Conservation (phyloP, 2,888 invertebrate genomes). For the Drosophila nigricruria region DNA sequence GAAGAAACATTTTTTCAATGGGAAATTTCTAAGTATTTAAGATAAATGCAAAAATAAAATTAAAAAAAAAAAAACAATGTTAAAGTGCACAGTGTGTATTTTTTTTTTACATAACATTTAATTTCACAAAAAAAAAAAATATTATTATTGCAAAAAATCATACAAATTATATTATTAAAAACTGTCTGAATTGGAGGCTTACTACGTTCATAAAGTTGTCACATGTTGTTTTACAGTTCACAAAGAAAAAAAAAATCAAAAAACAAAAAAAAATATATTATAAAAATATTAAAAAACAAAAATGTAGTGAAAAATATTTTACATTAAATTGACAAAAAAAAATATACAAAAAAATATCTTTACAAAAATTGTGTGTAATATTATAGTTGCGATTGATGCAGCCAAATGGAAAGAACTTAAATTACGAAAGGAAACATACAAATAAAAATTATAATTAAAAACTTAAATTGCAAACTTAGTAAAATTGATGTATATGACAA, state of each 20-base stretch:
- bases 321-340: slow-evolving; percentile 31
- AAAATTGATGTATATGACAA: slow-evolving; percentile 61
- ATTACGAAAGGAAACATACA: not conserved
- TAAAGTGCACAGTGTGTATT: slow-evolving; percentile 49
- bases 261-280: slow-evolving; percentile 8
- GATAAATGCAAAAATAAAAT: slow-evolving; percentile 19
- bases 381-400: slow-evolving; percentile 20
- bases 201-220: slow-evolving; percentile 36
- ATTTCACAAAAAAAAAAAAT: slow-evolving; percentile 34
- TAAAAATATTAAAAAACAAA: slow-evolving; percentile 10
- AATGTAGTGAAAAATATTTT: slow-evolving; percentile 32
- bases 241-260: slow-evolving; percentile 20
- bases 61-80: slow-evolving; percentile 15
- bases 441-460: slow-evolving; percentile 2
- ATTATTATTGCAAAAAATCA: slow-evolving; percentile 20
- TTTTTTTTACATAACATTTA: slow-evolving; percentile 17
- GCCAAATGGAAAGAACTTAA: slow-evolving; percentile 3
- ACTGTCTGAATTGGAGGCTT: slow-evolving; percentile 68
- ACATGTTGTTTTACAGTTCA: slow-evolving; percentile 45
- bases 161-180: slow-evolving; percentile 24
- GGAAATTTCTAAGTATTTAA: slow-evolving; percentile 41
- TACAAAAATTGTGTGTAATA: slow-evolving; percentile 27
- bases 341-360: not conserved
- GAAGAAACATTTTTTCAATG: slow-evolving; percentile 21
- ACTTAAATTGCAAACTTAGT: slow-evolving; percentile 34